phyloP scores from a whole-genome alignment of 1,140 invertebrate species.

The Nasonia longicornis region DNA sequence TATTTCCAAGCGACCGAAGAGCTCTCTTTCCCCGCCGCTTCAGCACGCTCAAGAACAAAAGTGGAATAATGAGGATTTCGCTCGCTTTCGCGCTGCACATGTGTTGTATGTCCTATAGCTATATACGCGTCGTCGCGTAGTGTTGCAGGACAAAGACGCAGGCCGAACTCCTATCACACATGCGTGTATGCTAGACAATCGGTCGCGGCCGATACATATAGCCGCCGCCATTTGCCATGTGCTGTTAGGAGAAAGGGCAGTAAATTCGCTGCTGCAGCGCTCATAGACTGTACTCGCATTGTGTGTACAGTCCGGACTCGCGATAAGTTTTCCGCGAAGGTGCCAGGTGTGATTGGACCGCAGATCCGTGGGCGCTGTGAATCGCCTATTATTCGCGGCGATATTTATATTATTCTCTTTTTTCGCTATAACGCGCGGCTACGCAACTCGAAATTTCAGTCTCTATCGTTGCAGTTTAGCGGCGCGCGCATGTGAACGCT shows the following conservation, averaged over 20 bases:
- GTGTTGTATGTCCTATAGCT: not conserved
- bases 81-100: conserved; percentile 1
- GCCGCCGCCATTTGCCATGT: not conserved
- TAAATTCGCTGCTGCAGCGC: not conserved
- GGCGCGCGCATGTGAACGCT: too few species aligned
- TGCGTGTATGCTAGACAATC: not conserved
- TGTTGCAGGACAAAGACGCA: not conserved
- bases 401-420: not conserved
- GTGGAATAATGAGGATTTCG: conserved; percentile 28
- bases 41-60: not conserved
- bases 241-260: conserved; percentile 7
- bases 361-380: conserved; percentile 28
- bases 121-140: not conserved
- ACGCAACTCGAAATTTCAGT: not conserved
- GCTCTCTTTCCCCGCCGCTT: not conserved
- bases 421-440: not conserved
- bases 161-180: not conserved
- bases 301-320: not conserved
- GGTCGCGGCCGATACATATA: not conserved
- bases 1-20: conserved; percentile 29
- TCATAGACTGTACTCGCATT: too few species aligned
- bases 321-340: conserved; percentile 17
- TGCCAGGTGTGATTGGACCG: conserved; percentile 34
- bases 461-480: too few species aligned
- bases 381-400: conserved; percentile 19